These are phyloP conservation scores for Hystrix brachyura DNA, from an alignment of 2,113 vertebrate species.

Conservation along the genomic window DNA sequence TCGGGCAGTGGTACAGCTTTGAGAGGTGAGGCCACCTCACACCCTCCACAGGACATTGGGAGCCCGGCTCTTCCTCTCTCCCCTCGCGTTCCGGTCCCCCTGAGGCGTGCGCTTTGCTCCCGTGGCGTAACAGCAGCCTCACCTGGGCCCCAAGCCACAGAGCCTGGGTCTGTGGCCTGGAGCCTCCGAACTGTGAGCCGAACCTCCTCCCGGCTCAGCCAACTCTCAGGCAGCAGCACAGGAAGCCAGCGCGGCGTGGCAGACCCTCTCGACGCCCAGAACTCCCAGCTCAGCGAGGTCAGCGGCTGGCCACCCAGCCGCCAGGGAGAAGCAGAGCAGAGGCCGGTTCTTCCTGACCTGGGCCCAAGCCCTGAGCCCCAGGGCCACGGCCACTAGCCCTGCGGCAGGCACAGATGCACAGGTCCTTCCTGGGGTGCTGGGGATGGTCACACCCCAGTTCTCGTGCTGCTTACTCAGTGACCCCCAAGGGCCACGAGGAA, in stretches of 20 bases:
- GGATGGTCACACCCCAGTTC: not conserved
- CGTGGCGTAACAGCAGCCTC: not conserved
- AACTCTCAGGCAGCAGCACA: not conserved
- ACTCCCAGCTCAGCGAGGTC: not conserved
- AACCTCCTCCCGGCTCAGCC: not conserved
- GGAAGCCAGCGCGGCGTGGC: not conserved
- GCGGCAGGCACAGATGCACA: not conserved
- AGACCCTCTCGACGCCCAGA: not conserved
- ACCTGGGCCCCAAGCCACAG: not conserved
- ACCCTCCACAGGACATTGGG: not conserved
- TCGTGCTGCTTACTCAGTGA: not conserved
- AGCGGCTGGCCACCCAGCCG: not conserved
- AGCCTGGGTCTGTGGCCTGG: not conserved
- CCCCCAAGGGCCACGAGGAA: not conserved
- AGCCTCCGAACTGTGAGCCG: not conserved
- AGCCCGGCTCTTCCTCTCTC: not conserved
- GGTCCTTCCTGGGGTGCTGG: not conserved
- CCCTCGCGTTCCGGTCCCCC: not conserved
- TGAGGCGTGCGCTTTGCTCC: too few species aligned
- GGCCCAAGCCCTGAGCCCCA: too few species aligned
- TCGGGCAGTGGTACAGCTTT: not conserved
- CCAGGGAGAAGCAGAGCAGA: not conserved
- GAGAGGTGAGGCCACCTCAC: not conserved
- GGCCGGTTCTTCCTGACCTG: not conserved
- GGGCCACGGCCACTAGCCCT: not conserved